These are phyloP conservation scores for Cydia strobilella DNA, from an alignment of 1,140 invertebrate genomes.

Conservation along the genomic window DNA sequence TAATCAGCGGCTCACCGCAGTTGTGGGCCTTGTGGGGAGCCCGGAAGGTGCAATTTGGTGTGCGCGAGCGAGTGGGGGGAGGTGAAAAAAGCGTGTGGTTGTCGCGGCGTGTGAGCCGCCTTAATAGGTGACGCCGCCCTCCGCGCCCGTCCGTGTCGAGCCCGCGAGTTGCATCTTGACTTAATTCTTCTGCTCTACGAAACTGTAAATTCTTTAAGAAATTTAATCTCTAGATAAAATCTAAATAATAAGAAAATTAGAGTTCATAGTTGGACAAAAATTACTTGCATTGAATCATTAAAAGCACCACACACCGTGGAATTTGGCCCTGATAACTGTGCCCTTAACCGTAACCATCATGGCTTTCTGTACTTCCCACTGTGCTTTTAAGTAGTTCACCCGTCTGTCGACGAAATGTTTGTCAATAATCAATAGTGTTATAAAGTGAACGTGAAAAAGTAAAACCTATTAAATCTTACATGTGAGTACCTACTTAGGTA, in stretches of 20 bases:
- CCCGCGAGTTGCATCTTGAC: constrained; percentile 6
- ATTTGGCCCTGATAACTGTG: no score
- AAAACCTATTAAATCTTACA: no score
- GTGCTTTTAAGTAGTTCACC: no score
- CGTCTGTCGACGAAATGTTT: no score
- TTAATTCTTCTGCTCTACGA: not conserved
- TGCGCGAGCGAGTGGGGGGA: constrained; percentile 46
- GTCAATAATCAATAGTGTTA: no score
- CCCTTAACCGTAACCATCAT: no score
- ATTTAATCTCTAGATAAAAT: no score
- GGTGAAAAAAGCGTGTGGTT: constrained; percentile 62
- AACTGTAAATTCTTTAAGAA: not conserved
- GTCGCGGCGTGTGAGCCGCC: constrained; percentile 60
- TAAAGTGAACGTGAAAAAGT: no score
- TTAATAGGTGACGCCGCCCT: constrained; percentile 46
- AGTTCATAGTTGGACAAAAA: not conserved
- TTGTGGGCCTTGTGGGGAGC: constrained; percentile 45
- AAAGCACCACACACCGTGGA: no score
- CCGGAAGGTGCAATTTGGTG: constrained; percentile 51
- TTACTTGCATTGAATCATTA: not conserved
- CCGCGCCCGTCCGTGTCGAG: constrained; percentile 29
- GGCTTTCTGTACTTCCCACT: no score
- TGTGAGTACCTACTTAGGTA: no score
- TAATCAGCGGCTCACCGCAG: constrained; percentile 53
- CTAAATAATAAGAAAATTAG: no score